Evolutionary conservation across 2,113 vertebrate genomes (phyloP).

Genomic region (Proteles cristata): DNA sequence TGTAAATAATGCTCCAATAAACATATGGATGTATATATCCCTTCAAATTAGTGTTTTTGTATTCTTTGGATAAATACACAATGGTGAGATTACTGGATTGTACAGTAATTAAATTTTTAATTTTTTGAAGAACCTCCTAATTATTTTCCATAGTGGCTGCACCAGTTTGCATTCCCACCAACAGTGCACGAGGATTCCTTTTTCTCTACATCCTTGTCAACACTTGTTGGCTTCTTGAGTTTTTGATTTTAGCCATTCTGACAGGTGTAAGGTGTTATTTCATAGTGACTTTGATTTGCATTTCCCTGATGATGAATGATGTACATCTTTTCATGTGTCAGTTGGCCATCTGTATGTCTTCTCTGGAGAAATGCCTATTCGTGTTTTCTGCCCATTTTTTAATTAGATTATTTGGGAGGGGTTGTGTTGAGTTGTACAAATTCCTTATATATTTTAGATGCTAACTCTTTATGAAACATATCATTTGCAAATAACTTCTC

Average conservation of each 20-base stretch:
- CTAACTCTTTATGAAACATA: background rate
- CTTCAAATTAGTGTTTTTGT: too few relatives aligned
- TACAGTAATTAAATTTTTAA: background rate
- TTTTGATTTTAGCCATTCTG: background rate
- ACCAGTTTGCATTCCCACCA: background rate
- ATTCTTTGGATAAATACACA: too few relatives aligned
- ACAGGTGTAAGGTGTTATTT: background rate
- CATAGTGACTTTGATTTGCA: background rate
- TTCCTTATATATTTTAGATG: background rate
- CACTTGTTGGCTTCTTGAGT: background rate
- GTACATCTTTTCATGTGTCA: background rate
- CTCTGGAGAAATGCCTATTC: background rate
- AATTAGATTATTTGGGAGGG: background rate
- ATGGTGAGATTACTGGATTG: background rate
- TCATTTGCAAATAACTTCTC: background rate
- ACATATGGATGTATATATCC: too few relatives aligned
- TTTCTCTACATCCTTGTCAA: background rate
- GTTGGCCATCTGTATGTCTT: background rate
- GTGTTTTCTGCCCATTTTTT: background rate
- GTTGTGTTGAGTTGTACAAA: background rate
- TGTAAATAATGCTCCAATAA: too few relatives aligned
- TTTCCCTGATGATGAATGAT: background rate
- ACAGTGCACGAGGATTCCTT: background rate
- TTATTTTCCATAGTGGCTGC: background rate
- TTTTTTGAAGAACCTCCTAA: background rate